These are phyloP conservation scores for Bombus difficillimus DNA, from an alignment of 1,140 invertebrate genomes.

Conservation along the genomic window DNA sequence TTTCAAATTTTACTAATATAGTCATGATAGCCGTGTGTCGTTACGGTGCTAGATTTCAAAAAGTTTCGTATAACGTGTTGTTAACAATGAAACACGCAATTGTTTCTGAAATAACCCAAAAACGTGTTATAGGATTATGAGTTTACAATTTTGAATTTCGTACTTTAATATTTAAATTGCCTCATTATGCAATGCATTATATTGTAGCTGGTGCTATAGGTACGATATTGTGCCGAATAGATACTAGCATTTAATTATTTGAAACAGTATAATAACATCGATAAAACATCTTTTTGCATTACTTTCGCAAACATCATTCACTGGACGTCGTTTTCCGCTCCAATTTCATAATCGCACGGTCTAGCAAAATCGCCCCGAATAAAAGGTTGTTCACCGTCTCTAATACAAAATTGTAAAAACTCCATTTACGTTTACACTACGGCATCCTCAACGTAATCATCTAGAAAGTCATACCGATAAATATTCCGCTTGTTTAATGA, in stretches of 20 bases:
- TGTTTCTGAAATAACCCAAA: too few species aligned
- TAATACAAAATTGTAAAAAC: not conserved
- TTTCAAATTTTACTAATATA: too few species aligned
- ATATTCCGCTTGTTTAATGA: not conserved
- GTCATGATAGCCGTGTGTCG: too few species aligned
- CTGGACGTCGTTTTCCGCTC: not conserved
- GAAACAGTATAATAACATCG: not conserved
- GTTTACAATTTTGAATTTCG: too few species aligned
- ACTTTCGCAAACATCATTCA: not conserved
- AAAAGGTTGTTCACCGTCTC: not conserved
- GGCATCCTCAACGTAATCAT: not conserved
- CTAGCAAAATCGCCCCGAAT: not conserved
- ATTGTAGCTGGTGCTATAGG: not conserved
- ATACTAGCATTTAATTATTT: not conserved
- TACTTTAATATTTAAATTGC: too few species aligned
- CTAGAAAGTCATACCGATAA: not conserved
- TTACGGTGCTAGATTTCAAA: too few species aligned
- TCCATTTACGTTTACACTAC: not conserved
- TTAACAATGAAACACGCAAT: too few species aligned
- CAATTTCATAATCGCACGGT: not conserved
- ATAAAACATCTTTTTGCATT: not conserved
- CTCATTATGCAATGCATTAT: too few species aligned
- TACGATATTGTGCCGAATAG: too few species aligned
- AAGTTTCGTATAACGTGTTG: too few species aligned
- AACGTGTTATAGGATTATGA: too few species aligned